Percentiles rank a stretch among this genome's conserved stretches.
These are phyloP conservation scores for Melinopterus prodromus DNA, from an alignment of 2,888 invertebrate species.

Conservation along the genomic window DNA sequence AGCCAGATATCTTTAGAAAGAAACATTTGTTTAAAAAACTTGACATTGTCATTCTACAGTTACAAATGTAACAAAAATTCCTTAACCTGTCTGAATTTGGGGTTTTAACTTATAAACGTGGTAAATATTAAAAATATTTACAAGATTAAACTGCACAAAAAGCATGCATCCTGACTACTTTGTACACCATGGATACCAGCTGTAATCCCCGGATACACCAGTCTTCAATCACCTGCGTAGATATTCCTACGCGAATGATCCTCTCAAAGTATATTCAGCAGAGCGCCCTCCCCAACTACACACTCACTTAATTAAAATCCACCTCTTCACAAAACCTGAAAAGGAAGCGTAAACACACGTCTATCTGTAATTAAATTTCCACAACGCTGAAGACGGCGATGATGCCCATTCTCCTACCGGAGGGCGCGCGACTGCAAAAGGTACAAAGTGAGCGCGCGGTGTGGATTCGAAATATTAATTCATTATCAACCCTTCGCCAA, in stretches of 20 bases:
- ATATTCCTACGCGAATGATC: not conserved
- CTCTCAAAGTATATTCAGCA: not conserved
- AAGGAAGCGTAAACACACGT: not conserved
- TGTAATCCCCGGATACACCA: not conserved
- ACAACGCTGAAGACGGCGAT: not conserved
- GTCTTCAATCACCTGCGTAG: not conserved
- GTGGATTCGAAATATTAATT: not conserved
- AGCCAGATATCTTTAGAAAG: too few relatives aligned
- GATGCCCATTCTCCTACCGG: not conserved
- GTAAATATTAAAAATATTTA: too few relatives aligned
- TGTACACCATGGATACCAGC: too few relatives aligned
- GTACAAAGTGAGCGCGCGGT: not conserved
- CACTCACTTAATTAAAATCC: not conserved
- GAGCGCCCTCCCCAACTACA: not conserved
- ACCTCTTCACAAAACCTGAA: not conserved
- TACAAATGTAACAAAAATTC: too few relatives aligned
- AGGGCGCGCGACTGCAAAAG: not conserved
- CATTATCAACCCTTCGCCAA: not conserved
- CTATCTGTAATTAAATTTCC: not conserved
- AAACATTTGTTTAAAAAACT: too few relatives aligned
- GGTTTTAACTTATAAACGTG: too few relatives aligned
- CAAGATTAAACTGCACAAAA: too few relatives aligned
- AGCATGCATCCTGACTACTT: too few relatives aligned
- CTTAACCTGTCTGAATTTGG: too few relatives aligned
- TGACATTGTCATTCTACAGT: too few relatives aligned